phyloP scores from a whole-genome alignment of 1,140 invertebrate species.

The Thaumetopoea pityocampa region DNA sequence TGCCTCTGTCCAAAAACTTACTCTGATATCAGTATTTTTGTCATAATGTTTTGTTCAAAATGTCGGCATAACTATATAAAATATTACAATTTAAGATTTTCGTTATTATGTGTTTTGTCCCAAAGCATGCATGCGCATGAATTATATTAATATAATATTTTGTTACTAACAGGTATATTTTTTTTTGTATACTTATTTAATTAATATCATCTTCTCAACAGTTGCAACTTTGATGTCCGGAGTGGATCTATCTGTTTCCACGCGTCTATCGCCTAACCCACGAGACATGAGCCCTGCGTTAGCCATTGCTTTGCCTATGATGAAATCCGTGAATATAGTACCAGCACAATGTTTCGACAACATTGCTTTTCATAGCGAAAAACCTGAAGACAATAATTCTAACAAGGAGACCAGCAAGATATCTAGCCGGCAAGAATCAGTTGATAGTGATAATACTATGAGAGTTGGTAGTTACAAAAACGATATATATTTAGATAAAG shows the following conservation, averaged over 20 bases:
- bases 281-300: conserved; percentile 64
- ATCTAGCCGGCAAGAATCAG: conserved; percentile 47
- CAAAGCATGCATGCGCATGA: too few relatives aligned
- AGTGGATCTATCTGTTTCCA: conserved; percentile 64
- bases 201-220: too few relatives aligned
- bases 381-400: conserved; percentile 36
- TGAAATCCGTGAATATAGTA: conserved; percentile 69
- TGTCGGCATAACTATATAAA: too few relatives aligned
- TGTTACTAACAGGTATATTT: too few relatives aligned
- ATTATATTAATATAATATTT: conserved; percentile 4
- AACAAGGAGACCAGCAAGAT: conserved; percentile 38
- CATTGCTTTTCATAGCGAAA: conserved; percentile 64
- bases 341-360: conserved; percentile 72
- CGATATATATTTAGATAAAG: conserved; percentile 57
- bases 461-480: conserved; percentile 57
- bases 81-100: too few relatives aligned
- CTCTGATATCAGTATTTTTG: too few relatives aligned
- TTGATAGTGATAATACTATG: conserved; percentile 52
- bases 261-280: conserved; percentile 65
- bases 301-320: conserved; percentile 68
- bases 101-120: too few relatives aligned
- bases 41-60: too few relatives aligned
- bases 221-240: conserved; percentile 73
- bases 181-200: too few relatives aligned
- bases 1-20: too few relatives aligned